Evolutionary conservation across 2,888 invertebrate genomes (phyloP).

Genomic region (Podotricha telesiphe): DNA sequence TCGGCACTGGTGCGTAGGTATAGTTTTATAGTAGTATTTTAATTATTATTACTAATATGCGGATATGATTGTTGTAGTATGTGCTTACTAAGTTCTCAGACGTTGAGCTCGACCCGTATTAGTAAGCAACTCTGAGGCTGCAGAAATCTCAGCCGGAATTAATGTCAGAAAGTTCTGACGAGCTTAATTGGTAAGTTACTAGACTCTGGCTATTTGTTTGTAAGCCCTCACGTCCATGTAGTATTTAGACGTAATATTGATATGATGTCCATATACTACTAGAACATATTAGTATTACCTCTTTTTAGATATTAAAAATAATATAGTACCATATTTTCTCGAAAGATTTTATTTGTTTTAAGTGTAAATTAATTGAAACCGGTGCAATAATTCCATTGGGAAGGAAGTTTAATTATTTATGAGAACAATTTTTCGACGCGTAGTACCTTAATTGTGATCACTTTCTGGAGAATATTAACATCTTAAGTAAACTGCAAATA

Average conservation of each 20-base stretch:
- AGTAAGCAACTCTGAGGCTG: slow-evolving; percentile 8
- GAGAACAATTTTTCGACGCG: neutral
- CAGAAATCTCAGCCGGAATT: slow-evolving; percentile 22
- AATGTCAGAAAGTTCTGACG: slow-evolving; percentile 23
- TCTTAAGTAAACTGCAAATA: neutral
- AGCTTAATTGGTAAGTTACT: slow-evolving; percentile 26
- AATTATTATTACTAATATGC: neutral
- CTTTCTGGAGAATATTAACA: neutral
- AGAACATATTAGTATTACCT: too few species aligned
- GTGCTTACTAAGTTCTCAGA: slow-evolving; percentile 5
- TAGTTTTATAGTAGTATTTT: too few species aligned
- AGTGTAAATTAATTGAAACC: too few species aligned
- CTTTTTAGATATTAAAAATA: too few species aligned
- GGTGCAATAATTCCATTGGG: too few species aligned
- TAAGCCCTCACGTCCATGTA: slow-evolving; percentile 1
- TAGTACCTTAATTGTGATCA: neutral
- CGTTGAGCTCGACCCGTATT: slow-evolving; percentile 1
- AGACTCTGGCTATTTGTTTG: slow-evolving; percentile 16
- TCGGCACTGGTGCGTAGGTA: too few species aligned
- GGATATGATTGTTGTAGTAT: slow-evolving; percentile 2
- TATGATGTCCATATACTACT: too few species aligned
- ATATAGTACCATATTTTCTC: too few species aligned
- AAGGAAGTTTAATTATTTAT: too few species aligned
- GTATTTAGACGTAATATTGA: neutral
- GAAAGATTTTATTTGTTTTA: too few species aligned